Evolutionary conservation across 1,140 invertebrate genomes (phyloP).

Genomic region (Drosophila ficusphila): DNA sequence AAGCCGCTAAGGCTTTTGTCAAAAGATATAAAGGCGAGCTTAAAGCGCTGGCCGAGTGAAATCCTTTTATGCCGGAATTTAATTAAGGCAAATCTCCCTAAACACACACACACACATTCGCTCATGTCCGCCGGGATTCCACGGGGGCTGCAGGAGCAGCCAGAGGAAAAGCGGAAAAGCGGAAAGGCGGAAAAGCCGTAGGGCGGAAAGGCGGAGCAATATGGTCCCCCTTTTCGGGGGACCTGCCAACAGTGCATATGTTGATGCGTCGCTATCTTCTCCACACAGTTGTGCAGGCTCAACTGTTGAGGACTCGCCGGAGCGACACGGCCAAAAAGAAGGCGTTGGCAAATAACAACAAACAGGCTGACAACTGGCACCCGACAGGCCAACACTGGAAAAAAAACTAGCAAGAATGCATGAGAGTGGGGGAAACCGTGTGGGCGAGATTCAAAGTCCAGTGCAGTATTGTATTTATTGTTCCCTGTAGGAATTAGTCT

Average conservation of each 20-base stretch:
- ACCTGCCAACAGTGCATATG: constrained; percentile 1
- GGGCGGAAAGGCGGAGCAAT: no score
- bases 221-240: no score
- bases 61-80: constrained; percentile 78
- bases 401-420: not conserved
- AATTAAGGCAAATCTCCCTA: constrained; percentile 77
- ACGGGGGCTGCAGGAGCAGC: constrained; percentile 40
- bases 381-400: not conserved
- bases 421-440: no score
- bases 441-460: no score
- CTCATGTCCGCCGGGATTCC: not conserved
- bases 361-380: constrained; percentile 5
- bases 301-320: constrained; percentile 32
- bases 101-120: constrained; percentile 38
- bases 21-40: constrained; percentile 69
- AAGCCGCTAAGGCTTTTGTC: constrained; percentile 77
- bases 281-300: constrained; percentile 66
- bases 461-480: no score
- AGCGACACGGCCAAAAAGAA: not conserved
- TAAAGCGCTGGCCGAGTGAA: constrained; percentile 45
- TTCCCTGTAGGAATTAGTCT: no score
- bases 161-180: constrained; percentile 1
- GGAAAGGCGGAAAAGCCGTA: no score
- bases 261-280: constrained; percentile 48
- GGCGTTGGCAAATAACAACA: constrained; percentile 13